Evolutionary conservation across 2,888 invertebrate genomes (phyloP).

Genomic region (Colletes collaris): DNA sequence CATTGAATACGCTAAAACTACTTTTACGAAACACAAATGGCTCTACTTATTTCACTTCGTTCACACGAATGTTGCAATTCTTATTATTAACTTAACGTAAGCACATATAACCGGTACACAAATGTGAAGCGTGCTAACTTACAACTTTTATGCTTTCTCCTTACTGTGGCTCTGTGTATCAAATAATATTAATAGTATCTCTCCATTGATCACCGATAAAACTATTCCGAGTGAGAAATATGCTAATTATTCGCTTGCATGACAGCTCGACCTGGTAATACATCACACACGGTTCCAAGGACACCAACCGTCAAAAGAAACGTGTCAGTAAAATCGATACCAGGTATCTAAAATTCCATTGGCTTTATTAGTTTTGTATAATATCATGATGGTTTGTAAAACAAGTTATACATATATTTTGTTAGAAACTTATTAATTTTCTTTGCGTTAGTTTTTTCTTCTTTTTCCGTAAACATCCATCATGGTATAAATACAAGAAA

Average conservation of each 20-base stretch:
- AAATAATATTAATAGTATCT: conserved; percentile 34
- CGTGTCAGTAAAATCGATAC: conserved; percentile 73
- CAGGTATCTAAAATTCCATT: conserved; percentile 75
- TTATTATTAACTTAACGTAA: conserved; percentile 39
- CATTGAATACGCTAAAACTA: conserved; percentile 5
- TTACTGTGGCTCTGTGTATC: conserved; percentile 40
- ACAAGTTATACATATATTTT: not conserved
- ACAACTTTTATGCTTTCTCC: conserved; percentile 53
- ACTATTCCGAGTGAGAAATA: conserved; percentile 54
- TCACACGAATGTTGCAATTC: conserved; percentile 19
- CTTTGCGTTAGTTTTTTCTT: not conserved
- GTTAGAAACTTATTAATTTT: not conserved
- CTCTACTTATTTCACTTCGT: conserved; percentile 9
- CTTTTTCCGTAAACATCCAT: not conserved
- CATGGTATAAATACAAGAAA: conserved; percentile 35
- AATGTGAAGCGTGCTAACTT: conserved; percentile 48
- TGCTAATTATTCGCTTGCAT: conserved; percentile 75
- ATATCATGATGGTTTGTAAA: conserved; percentile 30
- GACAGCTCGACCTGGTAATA: conserved; percentile 78
- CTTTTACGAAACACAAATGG: conserved; percentile 14
- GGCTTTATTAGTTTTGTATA: conserved; percentile 51
- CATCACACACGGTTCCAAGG: conserved; percentile 70
- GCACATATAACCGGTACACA: conserved; percentile 45
- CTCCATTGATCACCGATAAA: conserved; percentile 36
- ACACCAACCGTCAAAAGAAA: conserved; percentile 76